These are phyloP conservation scores for Synanthedon andrenaeformis DNA, from an alignment of 2,888 invertebrate genomes.

Conservation along the genomic window DNA sequence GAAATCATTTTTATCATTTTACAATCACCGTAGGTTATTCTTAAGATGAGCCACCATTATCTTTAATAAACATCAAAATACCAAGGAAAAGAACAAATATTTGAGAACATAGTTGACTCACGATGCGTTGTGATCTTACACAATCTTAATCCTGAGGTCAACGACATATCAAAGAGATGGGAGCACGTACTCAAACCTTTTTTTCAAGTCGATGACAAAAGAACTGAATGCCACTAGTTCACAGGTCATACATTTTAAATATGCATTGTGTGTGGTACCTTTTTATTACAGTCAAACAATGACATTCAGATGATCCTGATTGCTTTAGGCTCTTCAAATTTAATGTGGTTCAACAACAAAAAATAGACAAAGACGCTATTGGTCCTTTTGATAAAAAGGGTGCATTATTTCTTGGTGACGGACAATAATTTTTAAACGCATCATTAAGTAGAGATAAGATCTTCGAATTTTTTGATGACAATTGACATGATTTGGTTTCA, in stretches of 20 bases:
- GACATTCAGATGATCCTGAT: conserved; percentile 36
- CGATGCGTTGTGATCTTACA: neutral
- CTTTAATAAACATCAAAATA: neutral
- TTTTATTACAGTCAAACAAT: conserved; percentile 47
- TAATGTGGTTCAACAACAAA: conserved; percentile 27
- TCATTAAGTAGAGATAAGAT: conserved; percentile 58
- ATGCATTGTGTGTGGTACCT: conserved; percentile 53
- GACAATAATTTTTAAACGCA: conserved; percentile 48
- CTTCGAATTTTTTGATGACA: conserved; percentile 19
- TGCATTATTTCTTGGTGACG: conserved; percentile 20
- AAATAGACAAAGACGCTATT: conserved; percentile 24
- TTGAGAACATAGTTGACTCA: neutral
- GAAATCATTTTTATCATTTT: too few relatives aligned
- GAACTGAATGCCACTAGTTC: conserved; percentile 35
- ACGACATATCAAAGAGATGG: conserved; percentile 32
- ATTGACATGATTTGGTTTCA: conserved; percentile 5
- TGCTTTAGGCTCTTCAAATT: conserved; percentile 21
- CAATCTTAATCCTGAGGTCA: conserved; percentile 30
- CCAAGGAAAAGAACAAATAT: neutral
- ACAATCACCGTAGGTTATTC: too few relatives aligned
- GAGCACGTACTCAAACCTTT: conserved; percentile 19
- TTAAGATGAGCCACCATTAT: neutral
- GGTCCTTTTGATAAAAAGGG: conserved; percentile 27
- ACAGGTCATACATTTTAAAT: conserved; percentile 63
- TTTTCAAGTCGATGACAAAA: conserved; percentile 25